Percentiles rank a stretch among this genome's conserved stretches.
Conservation (phyloP, 2,113 vertebrate species). For the Nothocercus nigrocapillus region DNA sequence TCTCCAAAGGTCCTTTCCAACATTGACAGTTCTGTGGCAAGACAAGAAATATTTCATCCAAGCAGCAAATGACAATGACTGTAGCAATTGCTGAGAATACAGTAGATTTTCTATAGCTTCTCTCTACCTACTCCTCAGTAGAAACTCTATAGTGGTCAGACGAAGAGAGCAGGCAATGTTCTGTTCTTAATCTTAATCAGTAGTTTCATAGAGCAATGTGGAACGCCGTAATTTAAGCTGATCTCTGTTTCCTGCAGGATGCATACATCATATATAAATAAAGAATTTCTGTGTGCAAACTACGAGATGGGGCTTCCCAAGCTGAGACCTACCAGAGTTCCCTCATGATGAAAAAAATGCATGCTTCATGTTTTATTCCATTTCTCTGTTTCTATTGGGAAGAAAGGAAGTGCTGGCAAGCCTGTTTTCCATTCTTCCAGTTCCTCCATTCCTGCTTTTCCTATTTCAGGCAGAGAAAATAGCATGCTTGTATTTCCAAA, state of each 20-base stretch:
- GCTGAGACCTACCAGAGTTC: too few species aligned
- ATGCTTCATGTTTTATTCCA: too few species aligned
- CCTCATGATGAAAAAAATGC: too few species aligned
- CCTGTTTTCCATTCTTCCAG: not conserved
- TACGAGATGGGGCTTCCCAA: too few species aligned
- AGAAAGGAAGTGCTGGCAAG: not conserved
- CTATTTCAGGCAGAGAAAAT: not conserved
- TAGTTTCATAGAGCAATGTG: too few species aligned
- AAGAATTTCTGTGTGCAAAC: too few species aligned
- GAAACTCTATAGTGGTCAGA: not conserved
- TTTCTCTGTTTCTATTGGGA: too few species aligned
- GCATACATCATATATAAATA: too few species aligned
- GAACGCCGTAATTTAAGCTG: too few species aligned
- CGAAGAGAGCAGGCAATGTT: not conserved
- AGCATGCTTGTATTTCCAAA: not conserved
- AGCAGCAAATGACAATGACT: not conserved
- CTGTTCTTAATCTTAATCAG: not conserved
- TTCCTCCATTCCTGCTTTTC: not conserved
- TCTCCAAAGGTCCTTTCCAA: too few species aligned
- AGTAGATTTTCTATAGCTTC: not conserved
- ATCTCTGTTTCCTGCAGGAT: too few species aligned
- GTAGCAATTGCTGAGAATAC: not conserved
- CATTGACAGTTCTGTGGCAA: too few species aligned
- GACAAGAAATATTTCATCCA: not conserved
- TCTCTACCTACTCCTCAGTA: not conserved